Percentiles rank a stretch among this genome's conserved stretches.
Conservation (phyloP, 2,888 invertebrate genomes). For the Diarsia mendica region DNA sequence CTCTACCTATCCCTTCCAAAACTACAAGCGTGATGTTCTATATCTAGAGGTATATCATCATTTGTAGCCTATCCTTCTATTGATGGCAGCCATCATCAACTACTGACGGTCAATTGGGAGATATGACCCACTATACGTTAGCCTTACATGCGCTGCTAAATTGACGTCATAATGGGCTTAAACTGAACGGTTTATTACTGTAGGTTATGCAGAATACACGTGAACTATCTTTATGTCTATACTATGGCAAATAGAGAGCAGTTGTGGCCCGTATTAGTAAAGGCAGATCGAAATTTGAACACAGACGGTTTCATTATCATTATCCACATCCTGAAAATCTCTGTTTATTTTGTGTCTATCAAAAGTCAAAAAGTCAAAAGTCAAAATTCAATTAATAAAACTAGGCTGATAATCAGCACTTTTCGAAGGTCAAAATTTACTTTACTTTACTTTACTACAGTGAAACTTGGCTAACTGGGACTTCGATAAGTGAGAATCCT, state of each 20-base stretch:
- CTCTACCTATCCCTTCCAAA: accelerated
- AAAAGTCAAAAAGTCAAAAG: too few species aligned
- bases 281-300: neutral
- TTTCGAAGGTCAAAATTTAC: too few species aligned
- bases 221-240: neutral
- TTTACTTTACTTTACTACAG: too few species aligned
- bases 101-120: constrained; percentile 37
- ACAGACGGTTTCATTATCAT: too few species aligned
- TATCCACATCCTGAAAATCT: too few species aligned
- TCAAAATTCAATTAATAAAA: too few species aligned
- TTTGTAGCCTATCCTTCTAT: constrained; percentile 13
- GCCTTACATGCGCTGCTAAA: constrained; percentile 31
- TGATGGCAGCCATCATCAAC: constrained; percentile 24
- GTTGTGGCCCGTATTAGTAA: neutral
- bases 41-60: constrained; percentile 2
- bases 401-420: too few species aligned
- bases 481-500: too few species aligned
- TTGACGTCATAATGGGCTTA: constrained; percentile 37
- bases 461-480: too few species aligned
- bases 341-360: too few species aligned
- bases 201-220: neutral
- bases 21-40: neutral
- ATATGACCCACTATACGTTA: constrained; percentile 30
- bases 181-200: constrained; percentile 39
- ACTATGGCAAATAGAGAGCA: neutral